Percentiles rank a stretch among this genome's conserved stretches.
phyloP scores from a whole-genome alignment of 1,140 invertebrate genomes.

The Metaphire vulgaris region DNA sequence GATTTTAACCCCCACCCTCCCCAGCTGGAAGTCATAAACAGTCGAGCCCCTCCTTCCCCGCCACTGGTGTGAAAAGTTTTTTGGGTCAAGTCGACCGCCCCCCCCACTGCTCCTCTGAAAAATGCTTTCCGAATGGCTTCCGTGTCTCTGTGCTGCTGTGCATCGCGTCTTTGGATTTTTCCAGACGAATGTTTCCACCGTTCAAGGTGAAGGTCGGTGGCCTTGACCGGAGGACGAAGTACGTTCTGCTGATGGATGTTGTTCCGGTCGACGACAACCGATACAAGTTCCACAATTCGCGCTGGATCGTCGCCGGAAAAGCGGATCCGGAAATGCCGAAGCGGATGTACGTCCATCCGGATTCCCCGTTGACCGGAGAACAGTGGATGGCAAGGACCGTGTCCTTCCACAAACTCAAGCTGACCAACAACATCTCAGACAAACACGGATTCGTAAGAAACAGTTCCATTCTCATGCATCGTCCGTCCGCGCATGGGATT shows the following conservation, averaged over 20 bases:
- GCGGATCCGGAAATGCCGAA: conserved; percentile 93
- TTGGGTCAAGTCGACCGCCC: too few species aligned
- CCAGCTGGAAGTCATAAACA: too few species aligned
- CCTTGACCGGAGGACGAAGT: conserved; percentile 92
- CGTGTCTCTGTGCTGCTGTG: too few species aligned
- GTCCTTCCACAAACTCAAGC: conserved; percentile 83
- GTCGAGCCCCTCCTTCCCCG: too few species aligned
- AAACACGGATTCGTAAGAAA: conserved; percentile 96
- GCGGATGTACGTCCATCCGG: conserved; percentile 75
- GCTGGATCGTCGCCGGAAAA: conserved; percentile 78
- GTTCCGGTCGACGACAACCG: conserved; percentile 89
- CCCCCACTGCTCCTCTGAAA: too few species aligned
- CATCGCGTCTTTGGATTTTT: too few species aligned
- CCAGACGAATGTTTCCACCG: conserved; percentile 50
- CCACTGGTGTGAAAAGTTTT: too few species aligned
- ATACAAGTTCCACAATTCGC: conserved; percentile 97
- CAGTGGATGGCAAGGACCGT: conserved; percentile 73
- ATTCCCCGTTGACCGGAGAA: conserved; percentile 71
- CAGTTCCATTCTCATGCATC: not conserved
- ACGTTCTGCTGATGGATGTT: conserved; percentile 93
- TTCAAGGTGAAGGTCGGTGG: conserved; percentile 46
- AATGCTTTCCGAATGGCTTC: too few species aligned
- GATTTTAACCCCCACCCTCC: too few species aligned
- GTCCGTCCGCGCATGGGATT: too few species aligned
- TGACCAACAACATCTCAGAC: conserved; percentile 95